Base-by-base conservation (phyloP, 2,888 invertebrate genomes). In the Abscondita cerata region DNA sequence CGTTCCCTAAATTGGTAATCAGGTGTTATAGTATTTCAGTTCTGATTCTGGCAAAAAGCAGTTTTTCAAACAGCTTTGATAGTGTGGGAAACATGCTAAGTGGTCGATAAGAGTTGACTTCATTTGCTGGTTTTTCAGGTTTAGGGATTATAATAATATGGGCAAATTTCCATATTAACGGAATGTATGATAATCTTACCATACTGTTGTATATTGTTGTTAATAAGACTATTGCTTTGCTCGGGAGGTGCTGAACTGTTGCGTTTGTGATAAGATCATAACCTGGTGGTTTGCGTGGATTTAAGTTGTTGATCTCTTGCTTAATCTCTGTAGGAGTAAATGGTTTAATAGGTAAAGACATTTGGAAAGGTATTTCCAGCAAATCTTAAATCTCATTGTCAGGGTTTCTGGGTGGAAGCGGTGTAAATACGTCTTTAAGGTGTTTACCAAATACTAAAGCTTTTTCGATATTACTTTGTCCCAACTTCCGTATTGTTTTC, bases 121-220 rank as follows among this genome's bases (percentile, higher is more conserved):
- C 56, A 13, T 58, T 54, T 3, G 58, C 50, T 34, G 50, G 55
- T 63, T 68, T 72, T n/a, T 61, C 64, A 20, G 65, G 65, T 56
- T 72, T 72, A 6, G 59, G 54, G 1, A 69, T 58, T 58, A 73
- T 72, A 61, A 71, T 72, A 41, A 68, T 47, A 3, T 38, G 53
- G 0, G 70, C 70, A 3, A 68, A 62, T 12, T 69, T 53, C 31
- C 44, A 52, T 18, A 40, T 15, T 20, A 38, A 1, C 6, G 52
- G 52, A 20, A 16, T 40, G 20, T 38, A 52, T 12, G 19, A 38
- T 15, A 41, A 12, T 12, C 41, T 11, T 8, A 51, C 34, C 34
- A 51, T 51, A n/a, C 16, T 36, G 34, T 51, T 51, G 16, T 9
- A 51, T 8, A 51, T 36, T n/a, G 34, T 5, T 11, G 51, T 52